phyloP scores from a whole-genome alignment of 2,113 vertebrate genomes.

The Pipra filicauda region DNA sequence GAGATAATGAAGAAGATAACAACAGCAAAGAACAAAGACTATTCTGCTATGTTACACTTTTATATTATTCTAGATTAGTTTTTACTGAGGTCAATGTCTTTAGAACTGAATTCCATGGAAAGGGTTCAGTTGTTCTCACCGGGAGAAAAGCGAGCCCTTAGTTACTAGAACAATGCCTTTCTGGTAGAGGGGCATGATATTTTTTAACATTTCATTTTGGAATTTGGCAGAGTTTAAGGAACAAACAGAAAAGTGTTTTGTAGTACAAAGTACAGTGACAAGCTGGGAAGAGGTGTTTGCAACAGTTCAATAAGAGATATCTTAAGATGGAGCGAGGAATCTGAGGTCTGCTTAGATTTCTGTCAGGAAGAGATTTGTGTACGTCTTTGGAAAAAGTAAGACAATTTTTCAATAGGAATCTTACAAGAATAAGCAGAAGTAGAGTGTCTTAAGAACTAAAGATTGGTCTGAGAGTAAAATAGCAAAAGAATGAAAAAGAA shows the following conservation, averaged over 20 bases:
- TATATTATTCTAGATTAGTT: background rate
- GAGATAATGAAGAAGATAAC: background rate
- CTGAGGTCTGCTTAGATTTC: background rate
- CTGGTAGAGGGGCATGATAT: background rate
- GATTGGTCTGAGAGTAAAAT: background rate
- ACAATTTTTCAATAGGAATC: background rate
- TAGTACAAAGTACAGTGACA: background rate
- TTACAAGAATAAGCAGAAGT: background rate
- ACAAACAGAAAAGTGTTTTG: background rate
- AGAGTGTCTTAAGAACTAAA: background rate
- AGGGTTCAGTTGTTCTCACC: background rate
- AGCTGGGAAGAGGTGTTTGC: background rate
- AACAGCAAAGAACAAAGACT: background rate
- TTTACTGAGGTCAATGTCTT: background rate
- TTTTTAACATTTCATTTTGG: background rate
- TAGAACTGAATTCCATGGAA: background rate
- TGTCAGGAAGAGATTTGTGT: background rate
- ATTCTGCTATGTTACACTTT: background rate
- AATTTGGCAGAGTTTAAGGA: background rate
- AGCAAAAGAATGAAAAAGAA: background rate
- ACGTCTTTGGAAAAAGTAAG: background rate
- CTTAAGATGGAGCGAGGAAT: fast-evolving
- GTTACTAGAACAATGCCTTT: background rate
- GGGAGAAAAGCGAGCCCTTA: background rate
- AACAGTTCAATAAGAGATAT: background rate